Percentiles rank a stretch among this genome's conserved stretches.
Conservation (phyloP, 1,140 invertebrate species). For the Drosophila nasuta region DNA sequence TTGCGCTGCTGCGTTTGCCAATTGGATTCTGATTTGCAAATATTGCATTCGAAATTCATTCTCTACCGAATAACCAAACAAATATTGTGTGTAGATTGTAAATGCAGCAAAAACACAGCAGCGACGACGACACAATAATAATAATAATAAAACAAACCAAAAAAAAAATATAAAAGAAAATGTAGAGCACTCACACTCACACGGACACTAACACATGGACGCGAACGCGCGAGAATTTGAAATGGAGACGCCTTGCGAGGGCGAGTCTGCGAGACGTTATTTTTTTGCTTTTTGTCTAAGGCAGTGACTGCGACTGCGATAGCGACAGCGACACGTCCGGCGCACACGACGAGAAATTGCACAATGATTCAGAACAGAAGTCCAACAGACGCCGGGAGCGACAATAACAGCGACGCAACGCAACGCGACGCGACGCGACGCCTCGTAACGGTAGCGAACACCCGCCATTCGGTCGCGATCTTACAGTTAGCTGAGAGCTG, state of each 20-base stretch:
- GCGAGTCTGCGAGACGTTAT: constrained; percentile 4
- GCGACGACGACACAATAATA: constrained; percentile 31
- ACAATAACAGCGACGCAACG: background rate
- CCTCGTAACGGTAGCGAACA: background rate
- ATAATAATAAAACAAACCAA: constrained; percentile 22
- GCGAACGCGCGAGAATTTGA: constrained; percentile 44
- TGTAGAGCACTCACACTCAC: constrained; percentile 52
- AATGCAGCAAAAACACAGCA: constrained; percentile 9
- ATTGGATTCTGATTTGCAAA: background rate
- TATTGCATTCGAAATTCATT: constrained; percentile 3
- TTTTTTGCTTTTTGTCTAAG: background rate
- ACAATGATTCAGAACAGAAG: constrained; percentile 66
- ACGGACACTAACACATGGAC: constrained; percentile 6
- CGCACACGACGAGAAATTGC: constrained; percentile 67
- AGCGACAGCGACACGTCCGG: constrained; percentile 57
- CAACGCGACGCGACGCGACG: constrained; percentile 8
- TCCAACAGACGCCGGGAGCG: constrained; percentile 37
- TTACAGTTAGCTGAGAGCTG: constrained; percentile 37
- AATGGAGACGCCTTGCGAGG: constrained; percentile 39
- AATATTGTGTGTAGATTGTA: background rate
- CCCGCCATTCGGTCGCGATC: constrained; percentile 32
- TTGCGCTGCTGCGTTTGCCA: background rate
- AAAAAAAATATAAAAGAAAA: constrained; percentile 47
- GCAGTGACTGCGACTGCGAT: constrained; percentile 4
- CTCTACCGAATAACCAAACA: background rate